phyloP scores from a whole-genome alignment of 2,113 vertebrate genomes.

The Hemicordylus capensis region DNA sequence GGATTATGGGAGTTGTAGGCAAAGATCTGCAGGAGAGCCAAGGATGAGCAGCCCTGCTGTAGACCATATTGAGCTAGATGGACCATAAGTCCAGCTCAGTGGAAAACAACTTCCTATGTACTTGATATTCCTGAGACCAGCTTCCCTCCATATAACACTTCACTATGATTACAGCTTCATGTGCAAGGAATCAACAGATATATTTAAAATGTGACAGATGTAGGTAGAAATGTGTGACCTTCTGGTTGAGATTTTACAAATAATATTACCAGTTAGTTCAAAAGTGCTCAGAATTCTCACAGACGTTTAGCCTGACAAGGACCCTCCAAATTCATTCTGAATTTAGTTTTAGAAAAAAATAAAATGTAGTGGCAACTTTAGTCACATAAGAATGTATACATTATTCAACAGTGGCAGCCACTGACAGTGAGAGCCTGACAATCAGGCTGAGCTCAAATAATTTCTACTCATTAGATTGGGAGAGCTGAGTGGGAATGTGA shows the following conservation, averaged over 20 bases:
- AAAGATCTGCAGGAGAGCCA: no score
- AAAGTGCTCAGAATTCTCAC: background rate
- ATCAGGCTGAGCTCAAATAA: background rate
- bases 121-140: background rate
- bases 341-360: background rate
- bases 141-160: background rate
- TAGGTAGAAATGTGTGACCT: background rate
- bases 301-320: no score
- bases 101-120: background rate
- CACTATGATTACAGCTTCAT: background rate
- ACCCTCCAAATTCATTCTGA: background rate
- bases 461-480: background rate
- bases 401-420: no score
- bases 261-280: background rate
- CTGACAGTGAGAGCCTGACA: background rate
- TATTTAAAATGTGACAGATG: background rate
- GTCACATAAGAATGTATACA: background rate
- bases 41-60: no score
- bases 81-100: no score
- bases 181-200: background rate
- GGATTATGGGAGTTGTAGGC: no score
- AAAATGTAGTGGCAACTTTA: background rate
- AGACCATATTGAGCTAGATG: no score
- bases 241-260: background rate
- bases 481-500: background rate